Evolutionary conservation across 1,140 invertebrate species (phyloP), one percentile per base, ranked within the genome.

Genomic region (Drosophila insularis): DNA sequence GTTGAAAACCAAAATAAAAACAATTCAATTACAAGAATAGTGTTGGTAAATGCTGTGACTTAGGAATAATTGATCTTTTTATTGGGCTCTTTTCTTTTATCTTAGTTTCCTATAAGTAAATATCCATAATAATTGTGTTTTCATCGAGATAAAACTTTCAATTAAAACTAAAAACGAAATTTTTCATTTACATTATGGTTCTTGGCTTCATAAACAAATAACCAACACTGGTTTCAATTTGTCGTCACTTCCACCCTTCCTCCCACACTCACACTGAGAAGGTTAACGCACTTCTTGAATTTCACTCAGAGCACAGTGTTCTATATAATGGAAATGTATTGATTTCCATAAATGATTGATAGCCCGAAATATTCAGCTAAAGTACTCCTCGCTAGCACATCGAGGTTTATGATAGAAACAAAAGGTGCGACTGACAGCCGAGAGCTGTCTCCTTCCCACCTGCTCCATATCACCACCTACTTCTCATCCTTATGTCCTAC

Each of bases 301-400:
- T 50, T 50, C 43, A 50, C 17, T 21, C 43, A 21, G 17, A 21
- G 10, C 74, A 75, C 68, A 70, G 39, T 74, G 32, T 54, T 50
- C 40, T n/a, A 32, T 27, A 43, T 63, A 78, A 77, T 78, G 67
- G 54, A 56, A 71, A 32, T 63, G 66, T 77, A 78, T 78, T 78
- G 75, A 78, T 78, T 78, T 71, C 68, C 62, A 78, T 78, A 71
- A 78, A 63, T 78, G 75, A 78, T 78, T 78, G 75, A 78, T 78
- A 69, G 67, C 66, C 59, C 56, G 61, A 14, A 65, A 77, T 77
- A 69, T 69, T 71, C 63, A 54, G 67, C 54, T 68, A 32, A 70
- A 70, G 63, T 50, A 50, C 55, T 67, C 63, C 55, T 67, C 68
- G 53, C 31, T 37, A 67, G 23, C 43, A 43, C 43, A 39, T 43